These are phyloP conservation scores for Cryptomyrus ogoouensis DNA, from an alignment of 2,113 vertebrate genomes.

Conservation along the genomic window DNA sequence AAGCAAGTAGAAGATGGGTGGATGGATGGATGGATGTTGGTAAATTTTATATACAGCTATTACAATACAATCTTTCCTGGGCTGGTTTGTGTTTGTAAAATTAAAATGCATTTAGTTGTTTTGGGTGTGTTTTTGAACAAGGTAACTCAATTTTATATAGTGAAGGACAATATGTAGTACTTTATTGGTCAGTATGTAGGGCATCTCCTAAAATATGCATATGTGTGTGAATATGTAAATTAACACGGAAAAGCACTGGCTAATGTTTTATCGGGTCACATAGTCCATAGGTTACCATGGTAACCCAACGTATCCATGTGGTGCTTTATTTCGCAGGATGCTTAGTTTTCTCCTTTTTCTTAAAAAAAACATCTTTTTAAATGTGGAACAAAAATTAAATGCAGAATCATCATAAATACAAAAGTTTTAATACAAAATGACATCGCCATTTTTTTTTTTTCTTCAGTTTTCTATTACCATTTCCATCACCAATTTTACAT, in stretches of 20 bases:
- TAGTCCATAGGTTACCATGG: not conserved
- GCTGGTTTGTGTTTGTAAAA: not conserved
- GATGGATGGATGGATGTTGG: not conserved
- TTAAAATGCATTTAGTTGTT: not conserved
- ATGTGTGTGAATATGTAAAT: not conserved
- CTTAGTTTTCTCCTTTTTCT: not conserved
- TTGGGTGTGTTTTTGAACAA: not conserved
- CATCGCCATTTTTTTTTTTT: not conserved
- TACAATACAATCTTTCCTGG: not conserved
- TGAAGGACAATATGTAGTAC: not conserved
- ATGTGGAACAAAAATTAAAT: not conserved
- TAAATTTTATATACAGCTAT: not conserved
- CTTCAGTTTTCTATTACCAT: not conserved
- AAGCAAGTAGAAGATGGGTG: not conserved
- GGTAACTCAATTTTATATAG: not conserved
- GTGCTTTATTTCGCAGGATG: constrained; percentile 14
- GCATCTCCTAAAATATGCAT: not conserved
- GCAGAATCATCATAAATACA: not conserved
- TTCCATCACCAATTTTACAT: not conserved
- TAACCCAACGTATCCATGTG: not conserved
- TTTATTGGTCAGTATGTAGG: not conserved
- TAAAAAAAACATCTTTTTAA: not conserved
- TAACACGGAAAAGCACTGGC: not conserved
- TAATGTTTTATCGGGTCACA: not conserved
- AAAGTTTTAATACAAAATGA: not conserved